phyloP scores from a whole-genome alignment of 2,888 invertebrate species.

The Phengaris alcon region DNA sequence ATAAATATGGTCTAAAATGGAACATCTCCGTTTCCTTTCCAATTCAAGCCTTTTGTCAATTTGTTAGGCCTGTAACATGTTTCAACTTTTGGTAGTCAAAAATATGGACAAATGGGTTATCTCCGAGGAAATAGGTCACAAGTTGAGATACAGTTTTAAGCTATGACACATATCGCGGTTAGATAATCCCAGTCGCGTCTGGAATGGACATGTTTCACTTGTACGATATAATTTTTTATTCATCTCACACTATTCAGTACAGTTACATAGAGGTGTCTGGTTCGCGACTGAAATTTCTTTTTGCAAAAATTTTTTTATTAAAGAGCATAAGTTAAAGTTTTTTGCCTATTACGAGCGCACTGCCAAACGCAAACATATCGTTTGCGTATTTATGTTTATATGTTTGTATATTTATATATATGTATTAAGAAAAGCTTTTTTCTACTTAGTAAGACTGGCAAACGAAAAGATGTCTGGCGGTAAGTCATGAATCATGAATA shows the following conservation, averaged over 20 bases:
- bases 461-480: no score
- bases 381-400: no score
- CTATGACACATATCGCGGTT: not conserved
- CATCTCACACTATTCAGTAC: not conserved
- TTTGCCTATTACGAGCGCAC: no score
- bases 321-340: no score
- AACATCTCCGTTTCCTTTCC: not conserved
- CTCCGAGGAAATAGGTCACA: not conserved
- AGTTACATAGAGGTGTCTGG: not conserved
- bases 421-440: no score
- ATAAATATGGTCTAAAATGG: not conserved
- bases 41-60: not conserved
- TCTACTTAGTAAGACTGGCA: no score
- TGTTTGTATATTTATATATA: no score
- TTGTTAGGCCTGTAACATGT: not conserved
- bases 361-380: no score
- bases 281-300: no score
- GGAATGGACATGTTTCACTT: not conserved
- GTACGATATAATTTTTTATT: not conserved
- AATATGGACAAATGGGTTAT: not conserved
- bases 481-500: no score
- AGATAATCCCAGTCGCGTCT: not conserved
- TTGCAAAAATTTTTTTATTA: no score
- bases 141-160: not conserved
- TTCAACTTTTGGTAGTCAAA: not conserved